A percentile compares a stretch with the other conserved stretches of the same genome.
Evolutionary conservation across 1,140 invertebrate genomes (phyloP).

Genomic region (Danaus melanippus): DNA sequence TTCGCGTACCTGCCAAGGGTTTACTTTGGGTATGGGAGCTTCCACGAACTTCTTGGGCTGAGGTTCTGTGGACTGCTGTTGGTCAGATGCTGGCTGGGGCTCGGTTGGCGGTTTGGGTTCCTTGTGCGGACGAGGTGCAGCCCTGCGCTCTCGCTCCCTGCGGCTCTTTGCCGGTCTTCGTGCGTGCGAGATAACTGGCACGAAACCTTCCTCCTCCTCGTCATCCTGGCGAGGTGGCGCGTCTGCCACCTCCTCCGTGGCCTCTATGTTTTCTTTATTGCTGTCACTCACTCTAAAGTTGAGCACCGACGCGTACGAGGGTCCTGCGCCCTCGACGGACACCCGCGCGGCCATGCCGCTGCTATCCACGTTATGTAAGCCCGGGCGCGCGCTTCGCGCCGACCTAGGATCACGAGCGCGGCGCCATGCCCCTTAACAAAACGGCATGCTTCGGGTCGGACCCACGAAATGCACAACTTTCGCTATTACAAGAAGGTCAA

Average conservation of each 20-base stretch:
- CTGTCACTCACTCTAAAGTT: slow-evolving; percentile 62
- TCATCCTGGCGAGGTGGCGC: slow-evolving; percentile 43
- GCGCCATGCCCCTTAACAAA: slow-evolving; percentile 61
- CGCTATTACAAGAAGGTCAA: slow-evolving; percentile 46
- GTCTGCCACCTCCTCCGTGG: slow-evolving; percentile 45
- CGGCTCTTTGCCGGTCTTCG: slow-evolving; percentile 52
- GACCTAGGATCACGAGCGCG: slow-evolving; percentile 68
- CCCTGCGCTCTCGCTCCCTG: slow-evolving; percentile 49
- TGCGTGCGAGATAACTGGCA: slow-evolving; percentile 62
- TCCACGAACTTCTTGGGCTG: slow-evolving; percentile 74
- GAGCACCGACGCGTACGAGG: slow-evolving; percentile 70
- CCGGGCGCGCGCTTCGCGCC: slow-evolving; percentile 67
- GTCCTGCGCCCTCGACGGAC: slow-evolving; percentile 65
- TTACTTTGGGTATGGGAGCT: slow-evolving; percentile 75
- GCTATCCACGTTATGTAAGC: slow-evolving; percentile 63
- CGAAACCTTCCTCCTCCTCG: slow-evolving; percentile 68
- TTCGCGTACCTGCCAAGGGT: slow-evolving; percentile 73
- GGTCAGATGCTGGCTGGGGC: slow-evolving; percentile 35
- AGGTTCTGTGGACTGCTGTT: slow-evolving; percentile 37
- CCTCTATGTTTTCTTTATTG: slow-evolving; percentile 68
- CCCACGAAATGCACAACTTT: slow-evolving; percentile 53
- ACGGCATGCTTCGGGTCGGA: slow-evolving; percentile 58
- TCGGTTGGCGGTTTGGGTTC: slow-evolving; percentile 36
- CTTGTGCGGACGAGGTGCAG: slow-evolving; percentile 49
- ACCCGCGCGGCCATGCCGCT: slow-evolving; percentile 69